Percentiles rank a stretch among this genome's conserved stretches.
Conservation (phyloP, 2,113 vertebrate species). For the Campylomormyrus tamandua region DNA sequence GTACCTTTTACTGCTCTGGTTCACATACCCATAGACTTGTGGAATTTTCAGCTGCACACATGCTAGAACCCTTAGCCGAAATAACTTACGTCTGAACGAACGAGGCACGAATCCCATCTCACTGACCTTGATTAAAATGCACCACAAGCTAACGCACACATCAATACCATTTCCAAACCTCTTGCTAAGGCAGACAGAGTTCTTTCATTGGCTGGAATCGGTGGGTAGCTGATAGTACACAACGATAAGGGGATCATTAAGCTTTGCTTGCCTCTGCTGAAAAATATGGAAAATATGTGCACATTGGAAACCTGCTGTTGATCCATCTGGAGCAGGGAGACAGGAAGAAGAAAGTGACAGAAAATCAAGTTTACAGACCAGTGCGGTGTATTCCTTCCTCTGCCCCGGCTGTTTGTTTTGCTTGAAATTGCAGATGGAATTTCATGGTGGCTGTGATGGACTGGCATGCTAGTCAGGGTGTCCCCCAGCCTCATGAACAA, state of each 20-base stretch:
- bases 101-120: background rate
- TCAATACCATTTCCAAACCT: background rate
- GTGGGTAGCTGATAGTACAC: background rate
- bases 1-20: background rate
- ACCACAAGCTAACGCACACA: background rate
- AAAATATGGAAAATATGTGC: background rate
- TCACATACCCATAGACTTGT: background rate
- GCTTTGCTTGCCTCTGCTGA: background rate
- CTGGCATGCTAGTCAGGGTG: background rate
- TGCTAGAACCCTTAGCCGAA: background rate
- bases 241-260: conserved; percentile 5
- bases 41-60: background rate
- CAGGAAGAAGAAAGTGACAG: background rate
- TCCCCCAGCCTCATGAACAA: background rate
- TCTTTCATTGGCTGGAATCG: background rate
- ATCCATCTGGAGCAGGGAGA: background rate
- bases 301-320: conserved; percentile 13
- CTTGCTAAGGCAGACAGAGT: background rate
- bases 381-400: background rate
- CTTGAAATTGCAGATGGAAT: background rate
- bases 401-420: background rate
- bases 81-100: background rate
- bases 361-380: background rate
- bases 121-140: conserved; percentile 5
- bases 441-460: background rate